Percentiles rank a stretch among this genome's conserved stretches.
Conservation (phyloP, 2,113 vertebrate species). For the Upupa epops region DNA sequence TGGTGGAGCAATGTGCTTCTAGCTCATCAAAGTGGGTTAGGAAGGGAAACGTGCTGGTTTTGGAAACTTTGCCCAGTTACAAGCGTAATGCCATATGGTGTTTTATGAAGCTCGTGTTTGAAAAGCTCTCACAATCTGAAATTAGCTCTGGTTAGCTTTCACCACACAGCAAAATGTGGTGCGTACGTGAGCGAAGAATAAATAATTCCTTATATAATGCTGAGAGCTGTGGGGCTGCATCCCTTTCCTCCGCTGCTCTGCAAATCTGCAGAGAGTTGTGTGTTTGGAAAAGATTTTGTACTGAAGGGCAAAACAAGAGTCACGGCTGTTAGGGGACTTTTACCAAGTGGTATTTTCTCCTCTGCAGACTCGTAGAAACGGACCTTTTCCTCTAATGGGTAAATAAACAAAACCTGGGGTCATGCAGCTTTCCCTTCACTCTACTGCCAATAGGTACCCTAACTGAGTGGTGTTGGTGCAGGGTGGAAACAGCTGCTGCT, state of each 20-base stretch:
- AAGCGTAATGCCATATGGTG: not conserved
- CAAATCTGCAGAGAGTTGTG: not conserved
- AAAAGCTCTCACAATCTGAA: slow-evolving; percentile 21
- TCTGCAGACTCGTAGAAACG: not conserved
- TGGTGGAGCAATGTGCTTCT: too few relatives aligned
- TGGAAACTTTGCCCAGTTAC: not conserved
- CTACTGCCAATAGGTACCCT: not conserved
- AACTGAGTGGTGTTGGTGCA: rapidly evolving
- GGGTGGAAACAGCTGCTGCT: not conserved
- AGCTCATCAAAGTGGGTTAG: not conserved
- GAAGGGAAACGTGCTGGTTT: not conserved
- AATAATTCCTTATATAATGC: slow-evolving; percentile 35
- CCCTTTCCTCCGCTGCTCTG: not conserved
- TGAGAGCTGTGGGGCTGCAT: not conserved
- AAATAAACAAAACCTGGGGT: not conserved
- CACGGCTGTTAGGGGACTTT: not conserved
- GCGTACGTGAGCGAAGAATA: slow-evolving; percentile 16
- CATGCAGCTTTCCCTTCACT: not conserved
- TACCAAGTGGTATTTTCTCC: not conserved
- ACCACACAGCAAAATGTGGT: not conserved
- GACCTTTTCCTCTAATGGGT: not conserved
- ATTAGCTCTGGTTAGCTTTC: not conserved
- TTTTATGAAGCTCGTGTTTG: not conserved
- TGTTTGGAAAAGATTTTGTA: not conserved
- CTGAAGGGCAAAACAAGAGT: not conserved